A percentile compares a stretch with the other conserved stretches of the same genome.
These are phyloP conservation scores for Panonychus citri DNA, from an alignment of 1,140 invertebrate genomes.

Conservation along the genomic window DNA sequence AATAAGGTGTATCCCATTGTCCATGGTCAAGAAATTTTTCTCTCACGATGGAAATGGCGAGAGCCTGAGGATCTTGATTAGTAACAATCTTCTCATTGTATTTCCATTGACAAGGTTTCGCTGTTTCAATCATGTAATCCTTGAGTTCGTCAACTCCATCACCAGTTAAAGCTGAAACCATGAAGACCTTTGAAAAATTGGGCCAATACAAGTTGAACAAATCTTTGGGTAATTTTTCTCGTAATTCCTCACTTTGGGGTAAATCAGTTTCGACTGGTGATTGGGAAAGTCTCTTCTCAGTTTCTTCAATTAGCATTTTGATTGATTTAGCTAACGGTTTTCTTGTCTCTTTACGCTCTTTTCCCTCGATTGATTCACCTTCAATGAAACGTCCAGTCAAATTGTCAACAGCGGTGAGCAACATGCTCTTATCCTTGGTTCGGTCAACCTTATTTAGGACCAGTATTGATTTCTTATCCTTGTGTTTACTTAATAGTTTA, in stretches of 20 bases:
- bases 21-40: constrained; percentile 54
- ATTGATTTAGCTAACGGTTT: too few relatives aligned
- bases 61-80: constrained; percentile 37
- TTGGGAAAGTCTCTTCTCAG: not conserved
- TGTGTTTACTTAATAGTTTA: constrained; percentile 35
- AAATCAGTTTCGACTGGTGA: not conserved
- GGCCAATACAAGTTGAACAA: constrained; percentile 30
- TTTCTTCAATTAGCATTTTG: too few relatives aligned
- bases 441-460: constrained; percentile 72
- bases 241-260: not conserved
- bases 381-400: constrained; percentile 37
- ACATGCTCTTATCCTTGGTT: constrained; percentile 43
- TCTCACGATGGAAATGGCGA: constrained; percentile 44
- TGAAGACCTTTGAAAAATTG: constrained; percentile 58
- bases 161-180: constrained; percentile 55
- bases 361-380: constrained; percentile 14
- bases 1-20: constrained; percentile 45
- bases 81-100: constrained; percentile 31
- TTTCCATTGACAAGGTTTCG: constrained; percentile 5
- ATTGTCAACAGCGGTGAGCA: constrained; percentile 31
- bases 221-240: not conserved
- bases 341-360: not conserved
- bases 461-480: constrained; percentile 43
- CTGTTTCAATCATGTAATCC: constrained; percentile 5
- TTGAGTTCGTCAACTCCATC: constrained; percentile 49